Percentiles rank a stretch among this genome's conserved stretches.
Conservation (phyloP, 2,888 invertebrate genomes). For the Cephalotes varians region DNA sequence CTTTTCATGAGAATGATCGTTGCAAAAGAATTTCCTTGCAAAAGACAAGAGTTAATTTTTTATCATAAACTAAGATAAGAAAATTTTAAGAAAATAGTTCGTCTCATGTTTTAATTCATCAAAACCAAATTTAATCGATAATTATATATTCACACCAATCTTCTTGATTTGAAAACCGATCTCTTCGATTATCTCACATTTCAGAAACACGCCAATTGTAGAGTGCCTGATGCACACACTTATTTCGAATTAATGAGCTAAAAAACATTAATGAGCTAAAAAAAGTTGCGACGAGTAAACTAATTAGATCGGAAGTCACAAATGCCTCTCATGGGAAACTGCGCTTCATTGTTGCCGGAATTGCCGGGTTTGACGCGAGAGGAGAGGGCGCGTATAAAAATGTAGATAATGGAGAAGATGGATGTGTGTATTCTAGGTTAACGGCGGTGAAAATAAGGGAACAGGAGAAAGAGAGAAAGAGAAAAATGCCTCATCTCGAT, state of each 20-base stretch:
- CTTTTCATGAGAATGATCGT: background rate
- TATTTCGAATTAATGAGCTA: constrained; percentile 22
- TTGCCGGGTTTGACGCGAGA: constrained; percentile 33
- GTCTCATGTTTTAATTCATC: background rate
- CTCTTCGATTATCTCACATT: background rate
- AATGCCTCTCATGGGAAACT: constrained; percentile 58
- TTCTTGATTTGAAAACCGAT: background rate
- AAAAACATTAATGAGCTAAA: constrained; percentile 50
- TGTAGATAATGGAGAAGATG: constrained; percentile 58
- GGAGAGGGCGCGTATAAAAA: constrained; percentile 46
- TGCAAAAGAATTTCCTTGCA: background rate
- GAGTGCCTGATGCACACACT: background rate
- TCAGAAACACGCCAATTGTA: background rate
- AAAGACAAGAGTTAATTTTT: background rate
- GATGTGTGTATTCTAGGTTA: constrained; percentile 72
- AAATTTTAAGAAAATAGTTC: background rate
- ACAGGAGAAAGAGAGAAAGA: background rate
- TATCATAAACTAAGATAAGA: background rate
- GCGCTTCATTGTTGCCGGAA: constrained; percentile 57
- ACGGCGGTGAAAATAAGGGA: constrained; percentile 69
- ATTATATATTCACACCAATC: background rate
- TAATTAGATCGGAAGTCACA: constrained; percentile 60
- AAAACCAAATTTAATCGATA: constrained; percentile 11
- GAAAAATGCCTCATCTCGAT: constrained; percentile 10
- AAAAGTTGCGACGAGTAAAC: constrained; percentile 24